Evolutionary conservation across 2,113 vertebrate genomes (phyloP), one percentile per base, ranked within the genome.

Genomic region (Morphnarchus princeps): DNA sequence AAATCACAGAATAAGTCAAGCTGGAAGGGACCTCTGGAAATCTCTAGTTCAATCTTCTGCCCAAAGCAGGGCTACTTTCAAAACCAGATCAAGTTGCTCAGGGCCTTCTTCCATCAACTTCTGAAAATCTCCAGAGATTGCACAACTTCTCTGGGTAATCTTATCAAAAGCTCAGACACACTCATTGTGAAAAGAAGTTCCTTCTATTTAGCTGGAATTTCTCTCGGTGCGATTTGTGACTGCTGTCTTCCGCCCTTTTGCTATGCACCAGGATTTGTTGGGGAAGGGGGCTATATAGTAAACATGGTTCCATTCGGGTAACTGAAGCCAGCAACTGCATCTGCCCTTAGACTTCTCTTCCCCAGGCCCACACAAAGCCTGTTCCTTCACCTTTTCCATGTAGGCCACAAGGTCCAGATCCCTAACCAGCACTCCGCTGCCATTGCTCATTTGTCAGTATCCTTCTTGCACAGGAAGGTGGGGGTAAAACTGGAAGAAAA

Each of bases 41-140:
- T 59, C 65, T 50, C 87, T 26, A 50, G 10, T 36, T 81, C 81
- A 78, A 55, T 38, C 21, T 81, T 49, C 45, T 89, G 45, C 50
- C 47, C 69, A 84, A 90, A 90, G 78, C 70, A 80, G 26, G 32
- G 29, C 32, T 86, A 67, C 40, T 59, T 92, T 62, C 58, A 89
- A 82, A 95, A 79, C 4, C 9, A 67, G 70, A 85, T 38, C 42
- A 36, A 13, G 10, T 38, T 71, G 42, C 70, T 87, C 21, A 28
- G 29, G 40, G 73, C 26, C 20, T 76, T 96, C 61, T 74, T 21
- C 38, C 49, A 59, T 40, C 47, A 59, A 12, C 7, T 38, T 76
- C 61, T 82, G 24, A 88, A 93, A 82, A 82, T 31, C 31, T 61
- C 29, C 71, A 80, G 38, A 84, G 47, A 50, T 2, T 15, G 24